Conservation (phyloP, 1,140 invertebrate genomes). For the Riptortus pedestris region DNA sequence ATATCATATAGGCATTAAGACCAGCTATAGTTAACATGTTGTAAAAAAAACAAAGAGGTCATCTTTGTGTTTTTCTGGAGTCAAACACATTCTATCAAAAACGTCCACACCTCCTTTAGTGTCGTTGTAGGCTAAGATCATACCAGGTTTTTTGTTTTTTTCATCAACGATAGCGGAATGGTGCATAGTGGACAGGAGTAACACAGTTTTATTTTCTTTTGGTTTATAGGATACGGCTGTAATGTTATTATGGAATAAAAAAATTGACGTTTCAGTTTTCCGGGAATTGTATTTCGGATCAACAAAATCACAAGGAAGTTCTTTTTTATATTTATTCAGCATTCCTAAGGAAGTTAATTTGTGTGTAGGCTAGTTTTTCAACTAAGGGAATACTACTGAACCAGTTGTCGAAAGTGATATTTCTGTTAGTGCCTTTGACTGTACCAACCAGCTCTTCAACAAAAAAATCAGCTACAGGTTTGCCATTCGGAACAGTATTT, state of each 20-base stretch:
- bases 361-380: constrained; percentile 26
- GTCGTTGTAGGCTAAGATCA: constrained; percentile 35
- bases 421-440: constrained; percentile 32
- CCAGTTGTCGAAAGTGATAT: constrained; percentile 35
- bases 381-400: constrained; percentile 33
- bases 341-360: constrained; percentile 33
- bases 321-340: constrained; percentile 33
- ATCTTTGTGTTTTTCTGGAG: too few relatives aligned
- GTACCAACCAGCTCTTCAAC: constrained; percentile 31
- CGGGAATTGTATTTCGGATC: constrained; percentile 18
- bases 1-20: too few relatives aligned
- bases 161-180: constrained; percentile 18
- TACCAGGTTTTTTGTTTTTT: constrained; percentile 33
- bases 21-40: too few relatives aligned
- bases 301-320: constrained; percentile 27
- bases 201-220: constrained; percentile 29
- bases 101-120: constrained; percentile 37
- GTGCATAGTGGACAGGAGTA: constrained; percentile 28
- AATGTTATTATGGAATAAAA: constrained; percentile 27
- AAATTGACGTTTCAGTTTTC: constrained; percentile 16
- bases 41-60: too few relatives aligned
- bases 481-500: constrained; percentile 26
- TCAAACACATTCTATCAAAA: constrained; percentile 37
- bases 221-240: constrained; percentile 28
- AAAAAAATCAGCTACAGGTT: constrained; percentile 25